Conservation (phyloP, 1,140 invertebrate species). For the Habropoda laboriosa region DNA sequence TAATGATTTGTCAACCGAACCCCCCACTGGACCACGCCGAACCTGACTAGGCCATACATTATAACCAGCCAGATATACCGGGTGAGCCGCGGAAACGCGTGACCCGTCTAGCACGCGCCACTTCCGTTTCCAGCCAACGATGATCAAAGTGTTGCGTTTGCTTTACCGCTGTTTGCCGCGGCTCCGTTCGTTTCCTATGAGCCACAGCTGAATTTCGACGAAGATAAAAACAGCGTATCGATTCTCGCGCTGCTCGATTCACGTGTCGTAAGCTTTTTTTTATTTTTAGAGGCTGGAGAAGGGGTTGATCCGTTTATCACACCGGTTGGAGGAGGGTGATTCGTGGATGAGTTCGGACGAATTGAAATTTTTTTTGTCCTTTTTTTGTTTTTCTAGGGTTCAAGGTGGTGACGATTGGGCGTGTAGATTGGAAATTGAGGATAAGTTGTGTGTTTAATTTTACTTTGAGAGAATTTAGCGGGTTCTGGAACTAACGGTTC, state of each 20-base stretch:
- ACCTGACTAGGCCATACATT: constrained; percentile 79
- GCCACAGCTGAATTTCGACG: neutral
- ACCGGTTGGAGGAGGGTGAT: too few relatives aligned
- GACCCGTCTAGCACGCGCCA: constrained; percentile 22
- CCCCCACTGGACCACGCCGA: constrained; percentile 71
- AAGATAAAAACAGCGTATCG: neutral
- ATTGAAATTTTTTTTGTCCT: too few relatives aligned
- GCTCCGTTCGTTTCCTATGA: neutral
- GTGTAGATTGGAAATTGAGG: too few relatives aligned
- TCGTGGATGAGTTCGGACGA: too few relatives aligned
- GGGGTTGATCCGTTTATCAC: too few relatives aligned
- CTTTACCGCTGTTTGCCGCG: constrained; percentile 47
- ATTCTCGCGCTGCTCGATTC: neutral
- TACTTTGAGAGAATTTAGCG: too few relatives aligned
- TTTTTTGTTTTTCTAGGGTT: too few relatives aligned
- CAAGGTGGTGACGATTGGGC: too few relatives aligned
- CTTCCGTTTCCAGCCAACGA: constrained; percentile 32
- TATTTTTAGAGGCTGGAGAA: neutral
- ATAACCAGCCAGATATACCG: constrained; percentile 77
- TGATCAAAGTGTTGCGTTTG: constrained; percentile 66
- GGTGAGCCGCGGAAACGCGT: constrained; percentile 58
- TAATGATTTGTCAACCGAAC: constrained; percentile 82
- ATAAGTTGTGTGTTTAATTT: too few relatives aligned
- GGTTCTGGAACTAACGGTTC: too few relatives aligned
- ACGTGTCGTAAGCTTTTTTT: too few relatives aligned